A percentile compares a stretch with the other conserved stretches of the same genome.
Conservation (phyloP, 2,113 vertebrate species). For the Canis aureus region DNA sequence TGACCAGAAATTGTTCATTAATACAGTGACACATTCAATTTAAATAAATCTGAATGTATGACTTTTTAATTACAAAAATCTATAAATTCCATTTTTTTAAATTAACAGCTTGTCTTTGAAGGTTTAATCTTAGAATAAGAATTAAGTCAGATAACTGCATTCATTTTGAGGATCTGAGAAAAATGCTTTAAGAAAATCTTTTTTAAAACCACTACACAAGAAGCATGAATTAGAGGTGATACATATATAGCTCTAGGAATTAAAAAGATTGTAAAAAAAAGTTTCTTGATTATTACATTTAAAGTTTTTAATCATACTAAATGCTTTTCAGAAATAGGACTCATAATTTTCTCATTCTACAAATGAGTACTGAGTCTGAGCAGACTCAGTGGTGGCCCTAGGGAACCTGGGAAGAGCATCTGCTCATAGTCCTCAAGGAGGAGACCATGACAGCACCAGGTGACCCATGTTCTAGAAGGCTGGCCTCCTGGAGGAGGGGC, state of each 20-base stretch:
- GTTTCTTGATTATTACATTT: background rate
- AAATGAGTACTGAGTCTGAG: background rate
- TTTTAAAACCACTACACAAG: background rate
- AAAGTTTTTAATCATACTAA: background rate
- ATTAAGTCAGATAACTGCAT: background rate
- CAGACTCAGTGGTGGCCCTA: too few relatives aligned
- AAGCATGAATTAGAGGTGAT: background rate
- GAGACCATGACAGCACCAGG: background rate
- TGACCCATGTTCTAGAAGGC: background rate
- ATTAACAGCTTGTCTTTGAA: conserved; percentile 23
- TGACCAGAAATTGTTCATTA: background rate
- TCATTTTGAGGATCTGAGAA: conserved; percentile 1
- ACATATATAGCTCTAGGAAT: background rate
- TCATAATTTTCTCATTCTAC: background rate
- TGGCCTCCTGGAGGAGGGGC: background rate
- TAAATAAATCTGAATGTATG: conserved; percentile 27
- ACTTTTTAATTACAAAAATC: background rate
- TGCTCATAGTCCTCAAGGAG: background rate
- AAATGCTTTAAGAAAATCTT: background rate
- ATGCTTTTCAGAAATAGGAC: conserved; percentile 22
- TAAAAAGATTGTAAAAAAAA: background rate
- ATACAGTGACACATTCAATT: background rate
- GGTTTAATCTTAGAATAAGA: background rate
- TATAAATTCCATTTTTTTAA: background rate
- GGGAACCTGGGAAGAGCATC: accelerated